Conservation (phyloP, 2,797 vertebrate genomes). For the Gephyroberyx darwinii region DNA sequence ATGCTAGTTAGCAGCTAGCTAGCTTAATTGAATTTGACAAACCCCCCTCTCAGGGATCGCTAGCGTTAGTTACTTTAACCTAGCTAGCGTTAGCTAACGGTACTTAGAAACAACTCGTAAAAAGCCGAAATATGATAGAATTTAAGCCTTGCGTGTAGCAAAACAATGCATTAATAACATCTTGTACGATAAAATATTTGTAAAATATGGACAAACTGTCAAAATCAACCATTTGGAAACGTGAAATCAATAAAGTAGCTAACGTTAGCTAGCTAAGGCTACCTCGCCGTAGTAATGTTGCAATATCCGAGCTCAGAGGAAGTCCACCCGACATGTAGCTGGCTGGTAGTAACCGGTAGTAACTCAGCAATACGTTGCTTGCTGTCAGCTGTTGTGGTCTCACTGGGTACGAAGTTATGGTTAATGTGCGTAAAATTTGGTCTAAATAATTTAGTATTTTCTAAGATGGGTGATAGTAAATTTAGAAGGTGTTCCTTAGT, state of each 20-base stretch:
- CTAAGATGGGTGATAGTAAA: conserved; percentile 17
- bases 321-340: conserved; percentile 61
- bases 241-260: conserved; percentile 45
- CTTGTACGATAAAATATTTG: fast-evolving
- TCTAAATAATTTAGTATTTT: neutral
- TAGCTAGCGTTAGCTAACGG: neutral
- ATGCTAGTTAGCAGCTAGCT: fast-evolving
- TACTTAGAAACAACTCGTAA: neutral
- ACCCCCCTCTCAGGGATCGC: neutral
- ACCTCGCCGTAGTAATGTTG: conserved; percentile 68
- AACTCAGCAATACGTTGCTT: conserved; percentile 25
- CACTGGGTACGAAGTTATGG: neutral
- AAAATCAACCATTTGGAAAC: neutral
- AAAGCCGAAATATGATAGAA: neutral
- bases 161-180: neutral
- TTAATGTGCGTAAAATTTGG: neutral
- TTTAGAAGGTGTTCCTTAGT: conserved; percentile 48
- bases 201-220: fast-evolving
- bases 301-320: conserved; percentile 51
- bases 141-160: neutral
- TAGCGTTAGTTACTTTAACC: conserved; percentile 14
- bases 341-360: conserved; percentile 4
- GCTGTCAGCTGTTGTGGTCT: neutral
- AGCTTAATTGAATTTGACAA: neutral
- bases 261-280: conserved; percentile 45